Conservation (phyloP, 1,140 invertebrate genomes). For the Odontomachus brunneus region DNA sequence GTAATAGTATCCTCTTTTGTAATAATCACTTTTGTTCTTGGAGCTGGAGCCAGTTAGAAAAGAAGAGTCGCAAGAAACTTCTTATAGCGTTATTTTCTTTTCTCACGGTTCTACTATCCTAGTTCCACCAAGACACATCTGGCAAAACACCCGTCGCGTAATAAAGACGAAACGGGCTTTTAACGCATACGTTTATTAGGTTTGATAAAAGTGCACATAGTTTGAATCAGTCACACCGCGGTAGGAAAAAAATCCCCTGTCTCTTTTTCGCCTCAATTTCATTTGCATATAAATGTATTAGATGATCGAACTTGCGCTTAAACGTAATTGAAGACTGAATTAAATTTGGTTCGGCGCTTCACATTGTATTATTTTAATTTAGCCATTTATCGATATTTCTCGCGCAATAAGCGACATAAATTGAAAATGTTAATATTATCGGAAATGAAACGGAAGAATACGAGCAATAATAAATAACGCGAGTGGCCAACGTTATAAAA, state of each 20-base stretch:
- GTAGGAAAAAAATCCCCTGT: neutral
- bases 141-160: conserved; percentile 16
- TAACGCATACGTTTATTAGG: neutral
- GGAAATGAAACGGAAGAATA: conserved; percentile 18
- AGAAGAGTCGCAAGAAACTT: conserved; percentile 8
- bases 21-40: conserved; percentile 63
- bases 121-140: conserved; percentile 17
- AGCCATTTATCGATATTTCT: neutral
- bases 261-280: neutral
- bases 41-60: conserved; percentile 2
- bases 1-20: conserved; percentile 54
- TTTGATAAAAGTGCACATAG: neutral
- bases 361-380: conserved; percentile 18
- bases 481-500: neutral
- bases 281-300: neutral
- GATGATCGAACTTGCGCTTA: neutral
- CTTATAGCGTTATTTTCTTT: conserved; percentile 4
- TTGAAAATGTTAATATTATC: conserved; percentile 37
- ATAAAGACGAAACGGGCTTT: conserved; percentile 32
- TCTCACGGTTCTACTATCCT: neutral
- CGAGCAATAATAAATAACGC: conserved; percentile 24
- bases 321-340: conserved; percentile 11
- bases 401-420: conserved; percentile 13
- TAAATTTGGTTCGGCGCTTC: conserved; percentile 1
- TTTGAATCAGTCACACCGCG: neutral